Percentiles rank a stretch among this genome's conserved stretches.
phyloP scores from a whole-genome alignment of 2,113 vertebrate genomes.

The Coptodon rendalli region DNA sequence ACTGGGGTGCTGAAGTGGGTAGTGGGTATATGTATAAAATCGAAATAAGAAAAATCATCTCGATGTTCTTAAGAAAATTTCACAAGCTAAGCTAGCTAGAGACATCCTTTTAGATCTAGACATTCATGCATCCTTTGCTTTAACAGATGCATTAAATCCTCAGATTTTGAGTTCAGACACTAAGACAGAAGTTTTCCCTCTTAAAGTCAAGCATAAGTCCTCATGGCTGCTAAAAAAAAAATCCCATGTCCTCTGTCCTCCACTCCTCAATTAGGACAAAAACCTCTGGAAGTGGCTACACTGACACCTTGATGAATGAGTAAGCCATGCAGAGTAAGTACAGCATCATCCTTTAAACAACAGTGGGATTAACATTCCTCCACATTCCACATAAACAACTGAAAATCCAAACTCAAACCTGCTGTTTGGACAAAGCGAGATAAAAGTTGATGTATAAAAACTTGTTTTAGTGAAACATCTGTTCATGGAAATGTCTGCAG shows the following conservation, averaged over 20 bases:
- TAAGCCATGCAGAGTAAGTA: background rate
- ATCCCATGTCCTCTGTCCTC: background rate
- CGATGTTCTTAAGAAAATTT: background rate
- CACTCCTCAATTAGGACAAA: background rate
- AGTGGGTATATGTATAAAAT: background rate
- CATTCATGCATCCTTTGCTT: background rate
- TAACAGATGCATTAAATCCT: background rate
- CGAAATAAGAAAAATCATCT: background rate
- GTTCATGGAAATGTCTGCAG: background rate
- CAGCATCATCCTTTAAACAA: background rate
- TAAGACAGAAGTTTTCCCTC: background rate
- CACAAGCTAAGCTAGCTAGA: background rate
- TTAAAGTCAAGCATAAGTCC: background rate
- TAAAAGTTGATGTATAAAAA: background rate
- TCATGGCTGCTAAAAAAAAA: background rate
- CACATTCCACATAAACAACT: background rate
- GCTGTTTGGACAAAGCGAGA: background rate
- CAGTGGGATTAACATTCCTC: conserved; percentile 22
- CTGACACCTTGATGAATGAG: conserved; percentile 18
- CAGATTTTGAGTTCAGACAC: background rate
- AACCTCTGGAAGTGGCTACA: background rate
- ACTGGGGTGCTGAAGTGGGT: background rate
- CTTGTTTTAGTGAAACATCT: background rate
- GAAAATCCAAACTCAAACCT: background rate
- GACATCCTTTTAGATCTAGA: background rate